phyloP scores from a whole-genome alignment of 1,140 invertebrate genomes.

The Leucophenga varia region DNA sequence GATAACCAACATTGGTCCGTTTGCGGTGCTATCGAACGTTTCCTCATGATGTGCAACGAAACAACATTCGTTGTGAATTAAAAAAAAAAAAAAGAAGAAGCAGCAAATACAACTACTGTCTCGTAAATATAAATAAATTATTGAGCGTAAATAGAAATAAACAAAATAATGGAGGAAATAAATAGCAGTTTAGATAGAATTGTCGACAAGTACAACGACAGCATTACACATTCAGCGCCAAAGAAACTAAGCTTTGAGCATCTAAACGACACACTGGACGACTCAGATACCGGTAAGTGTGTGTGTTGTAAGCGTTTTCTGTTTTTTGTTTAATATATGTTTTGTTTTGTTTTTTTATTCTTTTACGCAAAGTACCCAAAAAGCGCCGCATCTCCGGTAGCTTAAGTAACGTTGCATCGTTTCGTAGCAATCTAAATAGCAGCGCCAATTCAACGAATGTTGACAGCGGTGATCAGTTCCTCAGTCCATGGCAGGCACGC shows the following conservation, averaged over 20 bases:
- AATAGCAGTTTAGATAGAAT: slow-evolving; percentile 49
- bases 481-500: slow-evolving; percentile 65
- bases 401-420: slow-evolving; percentile 9
- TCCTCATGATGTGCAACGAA: too few species aligned
- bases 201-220: slow-evolving; percentile 46
- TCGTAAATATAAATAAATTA: too few species aligned
- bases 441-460: slow-evolving; percentile 1
- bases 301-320: slow-evolving; percentile 12
- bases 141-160: slow-evolving; percentile 3
- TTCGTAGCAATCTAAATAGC: slow-evolving; percentile 26
- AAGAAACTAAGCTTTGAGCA: slow-evolving; percentile 45
- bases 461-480: slow-evolving; percentile 17
- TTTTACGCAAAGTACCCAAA: slow-evolving; percentile 29
- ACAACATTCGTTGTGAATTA: too few species aligned
- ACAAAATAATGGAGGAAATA: slow-evolving; percentile 44
- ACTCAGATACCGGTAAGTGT: slow-evolving; percentile 22
- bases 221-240: slow-evolving; percentile 44
- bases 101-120: too few species aligned
- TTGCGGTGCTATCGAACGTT: too few species aligned
- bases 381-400: slow-evolving; percentile 30
- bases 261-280: slow-evolving; percentile 35
- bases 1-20: too few species aligned
- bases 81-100: too few species aligned
- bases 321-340: background rate
- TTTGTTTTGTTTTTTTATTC: background rate